Evolutionary conservation across 2,888 invertebrate species (phyloP).

Genomic region (Thereva nobilitata): DNA sequence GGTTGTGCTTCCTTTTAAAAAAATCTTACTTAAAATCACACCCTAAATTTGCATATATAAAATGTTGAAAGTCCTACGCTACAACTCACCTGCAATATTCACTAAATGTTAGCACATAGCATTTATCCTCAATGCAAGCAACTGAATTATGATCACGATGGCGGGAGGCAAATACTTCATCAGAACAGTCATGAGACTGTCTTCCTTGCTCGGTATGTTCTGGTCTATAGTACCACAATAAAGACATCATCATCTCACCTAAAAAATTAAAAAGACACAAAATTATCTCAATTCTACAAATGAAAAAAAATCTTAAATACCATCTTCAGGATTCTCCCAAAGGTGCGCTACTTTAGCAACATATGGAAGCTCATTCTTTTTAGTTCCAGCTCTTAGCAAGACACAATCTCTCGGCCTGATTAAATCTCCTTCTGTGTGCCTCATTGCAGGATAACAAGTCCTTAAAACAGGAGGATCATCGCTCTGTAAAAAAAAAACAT

Average conservation of each 20-base stretch:
- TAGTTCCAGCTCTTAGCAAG: slow-evolving; percentile 81
- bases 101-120: slow-evolving; percentile 93
- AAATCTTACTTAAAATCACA: too few relatives aligned
- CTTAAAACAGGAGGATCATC: slow-evolving; percentile 75
- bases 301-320: slow-evolving; percentile 60
- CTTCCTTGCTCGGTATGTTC: slow-evolving; percentile 94
- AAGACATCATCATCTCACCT: slow-evolving; percentile 98
- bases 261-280: slow-evolving; percentile 45
- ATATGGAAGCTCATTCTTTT: slow-evolving; percentile 85
- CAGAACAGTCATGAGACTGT: slow-evolving; percentile 76
- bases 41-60: neutral
- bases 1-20: too few relatives aligned
- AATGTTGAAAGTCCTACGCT: slow-evolving; percentile 55
- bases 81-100: slow-evolving; percentile 99
- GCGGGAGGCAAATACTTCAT: slow-evolving; percentile 94
- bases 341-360: slow-evolving; percentile 92
- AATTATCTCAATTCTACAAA: slow-evolving; percentile 21
- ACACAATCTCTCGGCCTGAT: slow-evolving; percentile 90
- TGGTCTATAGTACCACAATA: slow-evolving; percentile 97
- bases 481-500: slow-evolving; percentile 61
- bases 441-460: slow-evolving; percentile 88
- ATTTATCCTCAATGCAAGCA: slow-evolving; percentile 97
- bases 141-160: slow-evolving; percentile 95
- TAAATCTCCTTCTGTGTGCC: slow-evolving; percentile 84
- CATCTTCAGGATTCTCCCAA: slow-evolving; percentile 93